These are phyloP conservation scores for Pygocentrus nattereri DNA, from an alignment of 2,797 vertebrate genomes.

Conservation along the genomic window DNA sequence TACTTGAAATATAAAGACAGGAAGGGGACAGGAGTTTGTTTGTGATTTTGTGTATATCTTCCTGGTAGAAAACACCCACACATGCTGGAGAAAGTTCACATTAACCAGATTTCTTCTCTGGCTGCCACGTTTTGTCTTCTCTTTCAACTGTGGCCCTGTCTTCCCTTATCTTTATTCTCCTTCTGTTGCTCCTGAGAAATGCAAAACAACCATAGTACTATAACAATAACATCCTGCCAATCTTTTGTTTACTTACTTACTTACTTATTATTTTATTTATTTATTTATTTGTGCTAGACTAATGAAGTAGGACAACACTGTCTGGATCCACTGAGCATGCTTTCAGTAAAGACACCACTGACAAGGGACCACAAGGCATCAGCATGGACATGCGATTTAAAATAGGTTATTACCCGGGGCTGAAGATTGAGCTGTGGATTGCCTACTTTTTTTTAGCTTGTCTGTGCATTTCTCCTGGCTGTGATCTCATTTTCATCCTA, in stretches of 20 bases:
- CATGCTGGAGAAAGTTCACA: conserved; percentile 48
- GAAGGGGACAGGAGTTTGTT: conserved; percentile 12
- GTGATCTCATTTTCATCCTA: conserved; percentile 39
- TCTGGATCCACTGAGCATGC: background rate
- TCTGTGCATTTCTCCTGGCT: conserved; percentile 14
- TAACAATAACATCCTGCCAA: background rate
- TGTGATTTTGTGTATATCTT: conserved; percentile 2
- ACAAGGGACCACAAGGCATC: background rate
- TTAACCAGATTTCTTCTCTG: background rate
- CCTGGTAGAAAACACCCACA: conserved; percentile 50
- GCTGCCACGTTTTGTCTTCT: background rate
- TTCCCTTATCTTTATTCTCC: background rate
- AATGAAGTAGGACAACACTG: background rate
- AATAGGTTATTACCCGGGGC: conserved; percentile 11
- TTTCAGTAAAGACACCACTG: background rate
- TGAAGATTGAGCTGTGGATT: conserved; percentile 28
- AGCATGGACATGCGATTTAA: conserved; percentile 23
- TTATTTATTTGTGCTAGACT: background rate
- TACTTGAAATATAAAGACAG: conserved; percentile 46
- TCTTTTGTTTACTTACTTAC: background rate
- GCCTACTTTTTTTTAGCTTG: background rate
- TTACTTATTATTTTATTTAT: background rate
- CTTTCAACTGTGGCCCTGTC: background rate
- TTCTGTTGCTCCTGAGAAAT: background rate
- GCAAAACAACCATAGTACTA: background rate